Percentiles rank a stretch among this genome's conserved stretches.
Evolutionary conservation across 2,113 vertebrate genomes (phyloP).

Genomic region (Pachycephala philippinensis): DNA sequence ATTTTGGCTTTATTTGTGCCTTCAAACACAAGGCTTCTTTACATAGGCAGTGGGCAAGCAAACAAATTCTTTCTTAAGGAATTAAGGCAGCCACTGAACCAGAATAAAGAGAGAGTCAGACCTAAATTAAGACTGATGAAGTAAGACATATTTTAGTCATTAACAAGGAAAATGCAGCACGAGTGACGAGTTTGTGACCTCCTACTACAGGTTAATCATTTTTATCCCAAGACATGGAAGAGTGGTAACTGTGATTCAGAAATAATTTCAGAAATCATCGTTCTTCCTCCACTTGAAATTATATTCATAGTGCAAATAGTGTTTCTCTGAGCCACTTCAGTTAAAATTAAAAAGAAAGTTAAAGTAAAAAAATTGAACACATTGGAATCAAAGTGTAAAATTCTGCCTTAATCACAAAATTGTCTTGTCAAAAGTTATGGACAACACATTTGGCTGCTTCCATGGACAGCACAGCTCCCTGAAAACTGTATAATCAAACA

Average conservation of each 20-base stretch:
- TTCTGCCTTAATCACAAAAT: neutral
- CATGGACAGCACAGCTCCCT: neutral
- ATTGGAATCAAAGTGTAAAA: neutral
- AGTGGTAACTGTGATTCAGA: neutral
- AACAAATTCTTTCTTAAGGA: neutral
- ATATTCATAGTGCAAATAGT: neutral
- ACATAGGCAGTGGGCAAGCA: neutral
- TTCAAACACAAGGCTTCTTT: neutral
- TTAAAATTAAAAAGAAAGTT: neutral
- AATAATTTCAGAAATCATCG: neutral
- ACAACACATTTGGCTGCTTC: neutral
- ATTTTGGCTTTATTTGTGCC: neutral
- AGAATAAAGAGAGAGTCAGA: neutral
- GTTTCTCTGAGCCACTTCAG: neutral
- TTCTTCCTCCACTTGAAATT: neutral
- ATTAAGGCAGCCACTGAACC: neutral
- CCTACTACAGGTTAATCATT: neutral
- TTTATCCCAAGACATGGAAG: neutral
- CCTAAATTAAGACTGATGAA: neutral
- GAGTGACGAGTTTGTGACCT: neutral
- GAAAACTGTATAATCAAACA: neutral
- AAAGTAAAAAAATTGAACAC: neutral
- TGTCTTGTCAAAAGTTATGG: neutral
- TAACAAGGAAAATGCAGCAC: neutral
- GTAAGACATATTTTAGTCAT: neutral